Conservation (phyloP, 1,140 invertebrate genomes). For the Drosophila triauraria region DNA sequence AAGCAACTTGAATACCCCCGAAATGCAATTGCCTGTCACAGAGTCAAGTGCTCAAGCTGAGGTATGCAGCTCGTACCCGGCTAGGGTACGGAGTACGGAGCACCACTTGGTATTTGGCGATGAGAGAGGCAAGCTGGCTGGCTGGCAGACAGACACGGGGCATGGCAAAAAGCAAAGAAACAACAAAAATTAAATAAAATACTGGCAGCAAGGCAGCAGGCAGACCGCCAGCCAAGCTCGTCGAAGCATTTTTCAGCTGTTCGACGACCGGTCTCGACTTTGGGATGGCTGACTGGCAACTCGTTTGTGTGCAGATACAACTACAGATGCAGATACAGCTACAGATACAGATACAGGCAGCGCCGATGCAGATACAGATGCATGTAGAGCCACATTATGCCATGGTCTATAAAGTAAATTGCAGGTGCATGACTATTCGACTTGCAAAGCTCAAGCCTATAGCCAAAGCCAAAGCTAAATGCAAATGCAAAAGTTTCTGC, state of each 20-base stretch:
- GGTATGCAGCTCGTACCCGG: slow-evolving; percentile 55
- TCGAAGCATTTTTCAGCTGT: slow-evolving; percentile 75
- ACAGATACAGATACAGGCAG: slow-evolving; percentile 19
- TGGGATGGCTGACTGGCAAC: slow-evolving; percentile 38
- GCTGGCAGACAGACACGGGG: slow-evolving; percentile 51
- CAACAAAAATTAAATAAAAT: slow-evolving; percentile 16
- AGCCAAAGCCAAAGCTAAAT: slow-evolving; percentile 16
- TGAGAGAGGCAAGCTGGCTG: slow-evolving; percentile 44
- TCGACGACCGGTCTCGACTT: slow-evolving; percentile 73
- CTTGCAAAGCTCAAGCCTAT: slow-evolving; percentile 46
- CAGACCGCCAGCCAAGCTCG: slow-evolving; percentile 59
- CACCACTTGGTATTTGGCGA: slow-evolving; percentile 47
- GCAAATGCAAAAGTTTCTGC: slow-evolving; percentile 20
- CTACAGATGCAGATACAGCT: slow-evolving; percentile 9
- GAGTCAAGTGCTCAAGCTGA: slow-evolving; percentile 59
- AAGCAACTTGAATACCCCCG: slow-evolving; percentile 33
- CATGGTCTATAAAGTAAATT: slow-evolving; percentile 85
- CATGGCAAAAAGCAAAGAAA: slow-evolving; percentile 31
- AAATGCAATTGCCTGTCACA: slow-evolving; percentile 65
- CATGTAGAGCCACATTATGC: slow-evolving; percentile 72
- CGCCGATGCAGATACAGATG: slow-evolving; percentile 44
- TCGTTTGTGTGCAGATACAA: slow-evolving; percentile 31
- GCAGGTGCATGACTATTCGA: slow-evolving; percentile 85
- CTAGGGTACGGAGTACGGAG: slow-evolving; percentile 34
- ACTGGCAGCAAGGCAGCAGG: slow-evolving; percentile 23